Evolutionary conservation across 2,113 vertebrate genomes (phyloP).

Genomic region (Chelonoidis abingdonii): DNA sequence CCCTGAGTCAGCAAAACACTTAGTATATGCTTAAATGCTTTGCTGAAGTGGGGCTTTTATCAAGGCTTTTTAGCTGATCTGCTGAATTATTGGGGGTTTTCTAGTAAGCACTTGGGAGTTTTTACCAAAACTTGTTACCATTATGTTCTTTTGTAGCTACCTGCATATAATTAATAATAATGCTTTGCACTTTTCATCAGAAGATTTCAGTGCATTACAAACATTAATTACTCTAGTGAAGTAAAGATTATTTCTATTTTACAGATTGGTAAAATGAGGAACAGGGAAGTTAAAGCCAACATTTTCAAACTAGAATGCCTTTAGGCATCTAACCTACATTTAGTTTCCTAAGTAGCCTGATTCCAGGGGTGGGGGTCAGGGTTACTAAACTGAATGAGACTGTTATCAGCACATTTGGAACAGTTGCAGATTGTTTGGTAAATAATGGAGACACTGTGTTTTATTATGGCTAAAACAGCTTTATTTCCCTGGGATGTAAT

Average conservation of each 20-base stretch:
- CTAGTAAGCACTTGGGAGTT: neutral
- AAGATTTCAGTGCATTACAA: neutral
- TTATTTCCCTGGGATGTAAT: neutral
- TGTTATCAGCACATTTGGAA: slow-evolving; percentile 47
- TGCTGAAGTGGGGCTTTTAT: slow-evolving; percentile 29
- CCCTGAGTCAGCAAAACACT: slow-evolving; percentile 28
- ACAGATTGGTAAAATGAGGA: neutral
- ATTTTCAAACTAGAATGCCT: neutral
- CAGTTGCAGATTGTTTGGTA: slow-evolving; percentile 22
- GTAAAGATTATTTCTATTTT: neutral
- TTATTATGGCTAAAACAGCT: neutral
- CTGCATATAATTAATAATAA: neutral
- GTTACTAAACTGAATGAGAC: slow-evolving; percentile 45
- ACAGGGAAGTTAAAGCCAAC: neutral
- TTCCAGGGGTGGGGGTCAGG: slow-evolving; percentile 29
- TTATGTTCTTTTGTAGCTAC: neutral
- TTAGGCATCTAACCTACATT: neutral
- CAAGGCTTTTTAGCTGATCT: neutral
- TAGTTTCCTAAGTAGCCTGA: neutral
- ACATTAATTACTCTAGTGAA: neutral
- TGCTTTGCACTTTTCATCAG: neutral
- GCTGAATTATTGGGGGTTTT: neutral
- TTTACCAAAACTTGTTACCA: neutral
- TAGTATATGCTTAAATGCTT: slow-evolving; percentile 12
- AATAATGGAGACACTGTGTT: slow-evolving; percentile 47